These are phyloP conservation scores for Promerops cafer DNA, from an alignment of 2,113 vertebrate genomes.

Conservation along the genomic window DNA sequence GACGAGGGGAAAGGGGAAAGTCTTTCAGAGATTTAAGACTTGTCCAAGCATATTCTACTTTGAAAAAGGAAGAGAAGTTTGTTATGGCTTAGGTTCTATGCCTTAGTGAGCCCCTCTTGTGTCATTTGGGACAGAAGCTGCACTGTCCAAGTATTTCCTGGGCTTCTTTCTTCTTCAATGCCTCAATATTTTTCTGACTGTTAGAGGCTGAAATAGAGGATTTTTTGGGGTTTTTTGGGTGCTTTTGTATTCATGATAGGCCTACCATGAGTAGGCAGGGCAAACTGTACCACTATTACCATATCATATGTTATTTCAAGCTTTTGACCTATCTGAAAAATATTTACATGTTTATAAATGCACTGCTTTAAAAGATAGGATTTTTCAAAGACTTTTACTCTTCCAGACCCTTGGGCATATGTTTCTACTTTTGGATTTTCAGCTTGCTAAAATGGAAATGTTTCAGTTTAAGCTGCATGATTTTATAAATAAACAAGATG, in stretches of 20 bases:
- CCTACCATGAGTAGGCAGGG: not conserved
- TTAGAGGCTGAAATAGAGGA: not conserved
- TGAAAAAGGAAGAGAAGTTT: not conserved
- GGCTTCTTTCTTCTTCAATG: not conserved
- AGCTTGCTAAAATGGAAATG: not conserved
- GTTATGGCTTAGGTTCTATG: not conserved
- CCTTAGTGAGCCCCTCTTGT: accelerated
- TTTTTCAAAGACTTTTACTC: not conserved
- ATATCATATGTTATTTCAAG: not conserved
- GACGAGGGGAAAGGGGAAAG: not conserved
- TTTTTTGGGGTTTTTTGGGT: not conserved
- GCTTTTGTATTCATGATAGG: not conserved
- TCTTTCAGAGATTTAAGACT: not conserved
- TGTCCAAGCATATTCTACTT: not conserved
- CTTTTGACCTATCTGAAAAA: not conserved
- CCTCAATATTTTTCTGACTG: not conserved
- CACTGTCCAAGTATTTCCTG: not conserved
- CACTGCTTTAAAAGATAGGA: not conserved
- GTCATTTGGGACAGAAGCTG: not conserved
- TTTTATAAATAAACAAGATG: conserved; percentile 14
- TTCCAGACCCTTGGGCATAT: not conserved
- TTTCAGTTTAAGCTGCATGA: not conserved
- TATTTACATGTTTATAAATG: not conserved
- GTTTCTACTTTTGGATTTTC: not conserved
- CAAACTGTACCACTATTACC: not conserved